phyloP scores from a whole-genome alignment of 2,113 vertebrate genomes.

The Leucopsar rothschildi region DNA sequence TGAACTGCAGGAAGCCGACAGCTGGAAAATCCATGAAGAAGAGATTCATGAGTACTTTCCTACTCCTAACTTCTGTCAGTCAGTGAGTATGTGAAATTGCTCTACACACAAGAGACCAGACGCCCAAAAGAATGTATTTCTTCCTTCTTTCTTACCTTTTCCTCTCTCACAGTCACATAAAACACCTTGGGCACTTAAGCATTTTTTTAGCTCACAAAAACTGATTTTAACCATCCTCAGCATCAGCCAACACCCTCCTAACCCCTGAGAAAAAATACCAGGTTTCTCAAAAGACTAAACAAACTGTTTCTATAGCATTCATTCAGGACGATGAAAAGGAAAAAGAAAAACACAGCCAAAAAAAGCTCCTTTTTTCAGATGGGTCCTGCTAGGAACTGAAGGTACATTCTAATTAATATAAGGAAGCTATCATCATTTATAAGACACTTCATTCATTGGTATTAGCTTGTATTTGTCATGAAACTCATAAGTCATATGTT shows the following conservation, averaged over 20 bases:
- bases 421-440: background rate
- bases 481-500: background rate
- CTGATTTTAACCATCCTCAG: background rate
- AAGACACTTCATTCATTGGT: background rate
- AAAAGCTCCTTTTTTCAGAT: background rate
- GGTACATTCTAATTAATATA: background rate
- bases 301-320: background rate
- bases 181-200: background rate
- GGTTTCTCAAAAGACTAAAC: background rate
- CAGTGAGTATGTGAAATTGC: background rate
- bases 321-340: background rate
- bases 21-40: background rate
- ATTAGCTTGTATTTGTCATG: background rate
- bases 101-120: background rate
- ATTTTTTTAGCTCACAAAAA: background rate
- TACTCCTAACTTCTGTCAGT: background rate
- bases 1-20: background rate
- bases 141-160: background rate
- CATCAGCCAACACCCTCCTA: background rate
- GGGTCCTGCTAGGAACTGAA: background rate
- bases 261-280: background rate
- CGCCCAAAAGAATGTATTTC: background rate
- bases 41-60: background rate
- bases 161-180: background rate
- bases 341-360: background rate